Evolutionary conservation across 1,140 invertebrate species (phyloP).

Genomic region (Conus ventricosus): DNA sequence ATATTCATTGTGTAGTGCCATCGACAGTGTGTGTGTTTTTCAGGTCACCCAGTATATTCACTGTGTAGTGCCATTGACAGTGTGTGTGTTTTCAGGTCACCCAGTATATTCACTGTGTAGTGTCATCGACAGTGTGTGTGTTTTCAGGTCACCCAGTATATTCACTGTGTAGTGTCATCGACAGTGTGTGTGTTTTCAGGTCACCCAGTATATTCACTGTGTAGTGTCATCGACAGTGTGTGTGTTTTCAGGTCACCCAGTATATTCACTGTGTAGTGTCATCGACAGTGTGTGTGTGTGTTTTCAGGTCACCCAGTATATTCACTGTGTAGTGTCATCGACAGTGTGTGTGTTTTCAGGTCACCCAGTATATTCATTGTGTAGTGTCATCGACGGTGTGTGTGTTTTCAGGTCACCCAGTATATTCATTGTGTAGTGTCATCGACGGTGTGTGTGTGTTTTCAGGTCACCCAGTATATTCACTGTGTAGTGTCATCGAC

Average conservation of each 20-base stretch:
- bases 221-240: not conserved
- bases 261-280: not conserved
- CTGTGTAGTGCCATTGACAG: not conserved
- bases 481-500: too few species aligned
- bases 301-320: slow-evolving; percentile 62
- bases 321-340: too few species aligned
- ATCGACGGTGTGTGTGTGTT: not conserved
- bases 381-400: too few species aligned
- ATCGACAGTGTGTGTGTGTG: not conserved
- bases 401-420: slow-evolving; percentile 59
- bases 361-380: slow-evolving; percentile 50
- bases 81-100: slow-evolving; percentile 54
- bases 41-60: slow-evolving; percentile 62
- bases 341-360: slow-evolving; percentile 46
- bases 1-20: too few species aligned
- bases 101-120: slow-evolving; percentile 36
- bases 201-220: slow-evolving; percentile 49
- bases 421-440: not conserved
- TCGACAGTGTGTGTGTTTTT: not conserved
- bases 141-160: slow-evolving; percentile 62
- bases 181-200: slow-evolving; percentile 46
- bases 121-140: not conserved
- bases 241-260: slow-evolving; percentile 59
- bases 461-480: slow-evolving; percentile 63
- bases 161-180: too few species aligned